Conservation (phyloP, 2,113 vertebrate species). For the Poecilia latipinna region DNA sequence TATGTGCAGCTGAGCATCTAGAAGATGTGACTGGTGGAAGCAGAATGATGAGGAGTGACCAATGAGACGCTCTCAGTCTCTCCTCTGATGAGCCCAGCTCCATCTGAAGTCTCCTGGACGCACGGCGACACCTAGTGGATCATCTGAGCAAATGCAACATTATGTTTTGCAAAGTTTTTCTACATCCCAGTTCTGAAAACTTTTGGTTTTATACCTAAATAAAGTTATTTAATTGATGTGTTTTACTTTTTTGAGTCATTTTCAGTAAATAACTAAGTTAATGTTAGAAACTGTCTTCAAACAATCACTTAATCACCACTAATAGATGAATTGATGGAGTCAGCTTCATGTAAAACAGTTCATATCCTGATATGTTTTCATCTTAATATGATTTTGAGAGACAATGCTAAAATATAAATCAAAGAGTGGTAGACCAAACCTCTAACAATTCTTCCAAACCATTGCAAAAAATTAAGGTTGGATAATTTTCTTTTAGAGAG, state of each 20-base stretch:
- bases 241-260: not conserved
- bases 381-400: no score
- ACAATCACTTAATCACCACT: no score
- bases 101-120: slow-evolving; percentile 42
- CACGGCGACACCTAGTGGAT: slow-evolving; percentile 65
- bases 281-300: no score
- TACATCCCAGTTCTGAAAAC: not conserved
- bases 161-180: not conserved
- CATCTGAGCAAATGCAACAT: not conserved
- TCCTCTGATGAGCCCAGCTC: slow-evolving; percentile 75
- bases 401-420: no score
- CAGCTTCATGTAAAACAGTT: no score
- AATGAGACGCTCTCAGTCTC: slow-evolving; percentile 72
- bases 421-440: no score
- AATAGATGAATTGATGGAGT: no score
- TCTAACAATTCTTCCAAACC: no score
- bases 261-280: no score
- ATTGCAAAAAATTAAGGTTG: no score
- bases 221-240: slow-evolving; percentile 19
- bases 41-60: slow-evolving; percentile 78
- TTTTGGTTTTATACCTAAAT: slow-evolving; percentile 27
- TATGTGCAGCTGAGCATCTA: slow-evolving; percentile 47
- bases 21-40: slow-evolving; percentile 56
- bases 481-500: no score
- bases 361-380: no score